Evolutionary conservation across 2,113 vertebrate species (phyloP).

Genomic region (Cynoglossus semilaevis): DNA sequence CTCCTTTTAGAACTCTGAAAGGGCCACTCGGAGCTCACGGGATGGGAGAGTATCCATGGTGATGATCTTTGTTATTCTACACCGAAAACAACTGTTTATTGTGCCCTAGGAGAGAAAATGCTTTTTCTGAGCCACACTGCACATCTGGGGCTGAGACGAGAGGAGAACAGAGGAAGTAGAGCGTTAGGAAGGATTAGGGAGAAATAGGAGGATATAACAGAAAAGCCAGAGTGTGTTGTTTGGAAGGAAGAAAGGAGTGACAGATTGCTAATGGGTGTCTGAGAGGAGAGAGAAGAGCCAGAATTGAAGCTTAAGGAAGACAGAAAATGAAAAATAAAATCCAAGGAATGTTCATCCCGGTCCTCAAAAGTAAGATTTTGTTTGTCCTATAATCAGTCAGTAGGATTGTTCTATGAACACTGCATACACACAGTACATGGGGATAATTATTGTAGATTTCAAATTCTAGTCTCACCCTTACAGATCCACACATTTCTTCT

Average conservation of each 20-base stretch:
- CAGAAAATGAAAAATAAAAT: slow-evolving; percentile 17
- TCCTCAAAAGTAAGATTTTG: no score
- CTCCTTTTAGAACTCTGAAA: slow-evolving; percentile 72
- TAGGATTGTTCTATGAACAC: slow-evolving; percentile 6
- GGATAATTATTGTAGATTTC: neutral
- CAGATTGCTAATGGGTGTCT: slow-evolving; percentile 20
- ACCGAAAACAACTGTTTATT: slow-evolving; percentile 62
- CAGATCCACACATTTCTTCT: neutral
- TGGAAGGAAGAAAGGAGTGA: slow-evolving; percentile 7
- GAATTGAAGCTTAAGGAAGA: neutral
- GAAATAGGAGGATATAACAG: neutral
- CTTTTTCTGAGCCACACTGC: slow-evolving; percentile 46
- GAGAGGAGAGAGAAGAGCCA: slow-evolving; percentile 6
- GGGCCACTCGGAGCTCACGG: slow-evolving; percentile 55
- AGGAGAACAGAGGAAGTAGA: slow-evolving; percentile 14
- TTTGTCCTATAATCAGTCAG: slow-evolving; percentile 2
- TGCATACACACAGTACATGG: neutral
- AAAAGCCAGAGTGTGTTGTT: neutral
- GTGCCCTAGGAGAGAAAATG: slow-evolving; percentile 38
- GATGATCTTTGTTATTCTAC: slow-evolving; percentile 68
- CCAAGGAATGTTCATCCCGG: no score
- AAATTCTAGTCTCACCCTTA: slow-evolving; percentile 1
- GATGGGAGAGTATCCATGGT: slow-evolving; percentile 67
- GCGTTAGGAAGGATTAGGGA: slow-evolving; percentile 2
- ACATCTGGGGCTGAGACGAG: slow-evolving; percentile 51